Evolutionary conservation across 2,888 invertebrate species (phyloP).

Genomic region (Esperia sulphurella): DNA sequence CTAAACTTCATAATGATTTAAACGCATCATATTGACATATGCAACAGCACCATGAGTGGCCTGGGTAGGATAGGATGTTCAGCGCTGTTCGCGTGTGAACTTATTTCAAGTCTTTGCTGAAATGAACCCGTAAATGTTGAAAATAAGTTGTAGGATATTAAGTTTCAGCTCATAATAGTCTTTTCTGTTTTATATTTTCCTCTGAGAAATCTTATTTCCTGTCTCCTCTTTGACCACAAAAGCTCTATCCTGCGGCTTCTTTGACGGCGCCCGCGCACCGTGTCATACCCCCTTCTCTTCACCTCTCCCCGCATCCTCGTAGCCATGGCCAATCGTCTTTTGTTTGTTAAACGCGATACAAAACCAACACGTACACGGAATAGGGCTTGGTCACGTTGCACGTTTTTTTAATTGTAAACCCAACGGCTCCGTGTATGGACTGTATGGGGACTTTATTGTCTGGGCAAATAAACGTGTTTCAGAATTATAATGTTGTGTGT

Average conservation of each 20-base stretch:
- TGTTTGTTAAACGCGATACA: constrained; percentile 67
- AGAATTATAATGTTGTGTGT: constrained; percentile 22
- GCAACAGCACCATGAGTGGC: too few species aligned
- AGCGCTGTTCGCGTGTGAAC: too few species aligned
- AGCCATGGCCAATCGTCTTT: constrained; percentile 56
- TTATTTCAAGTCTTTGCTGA: too few species aligned
- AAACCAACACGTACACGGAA: constrained; percentile 59
- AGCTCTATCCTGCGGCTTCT: constrained; percentile 62
- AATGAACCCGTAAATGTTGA: too few species aligned
- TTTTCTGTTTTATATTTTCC: not conserved
- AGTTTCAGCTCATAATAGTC: too few species aligned
- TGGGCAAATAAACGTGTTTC: constrained; percentile 24
- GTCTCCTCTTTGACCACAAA: constrained; percentile 47
- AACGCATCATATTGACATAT: not conserved
- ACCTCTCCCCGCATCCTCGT: constrained; percentile 24
- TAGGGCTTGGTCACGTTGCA: constrained; percentile 33
- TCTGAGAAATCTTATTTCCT: constrained; percentile 29
- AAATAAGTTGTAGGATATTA: too few species aligned
- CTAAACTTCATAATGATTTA: not conserved
- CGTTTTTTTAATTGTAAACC: constrained; percentile 23
- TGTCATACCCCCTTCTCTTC: constrained; percentile 34
- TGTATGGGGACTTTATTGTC: constrained; percentile 7
- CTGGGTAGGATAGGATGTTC: too few species aligned
- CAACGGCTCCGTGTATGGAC: not conserved
- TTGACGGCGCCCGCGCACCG: constrained; percentile 62